Evolutionary conservation across 1,140 invertebrate genomes (phyloP).

Genomic region (Batillaria attramentaria): DNA sequence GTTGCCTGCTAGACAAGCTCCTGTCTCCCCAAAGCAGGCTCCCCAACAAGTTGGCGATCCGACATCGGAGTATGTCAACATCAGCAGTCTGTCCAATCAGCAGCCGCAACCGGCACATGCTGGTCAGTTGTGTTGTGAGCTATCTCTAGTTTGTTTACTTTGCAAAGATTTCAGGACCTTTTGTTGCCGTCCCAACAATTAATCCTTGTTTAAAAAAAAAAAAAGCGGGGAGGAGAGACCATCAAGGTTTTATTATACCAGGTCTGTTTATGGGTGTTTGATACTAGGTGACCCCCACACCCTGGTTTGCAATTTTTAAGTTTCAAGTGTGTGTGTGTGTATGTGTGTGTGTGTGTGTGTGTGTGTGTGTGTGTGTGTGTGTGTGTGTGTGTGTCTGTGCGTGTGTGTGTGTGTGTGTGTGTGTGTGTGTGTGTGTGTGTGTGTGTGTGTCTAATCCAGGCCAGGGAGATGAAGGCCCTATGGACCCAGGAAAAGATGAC

Average conservation of each 20-base stretch:
- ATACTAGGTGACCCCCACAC: no score
- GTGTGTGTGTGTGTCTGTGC: not conserved
- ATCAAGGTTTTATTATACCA: no score
- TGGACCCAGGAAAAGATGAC: constrained; percentile 50
- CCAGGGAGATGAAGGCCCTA: constrained; percentile 26
- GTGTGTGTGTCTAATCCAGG: constrained; percentile 1
- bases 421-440: constrained; percentile 4
- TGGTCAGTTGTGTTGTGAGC: not conserved
- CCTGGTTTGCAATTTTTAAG: not conserved
- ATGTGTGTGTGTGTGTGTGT: not conserved
- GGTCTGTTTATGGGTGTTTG: no score
- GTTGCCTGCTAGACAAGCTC: not conserved
- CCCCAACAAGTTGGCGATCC: no score
- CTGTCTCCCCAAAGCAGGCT: not conserved
- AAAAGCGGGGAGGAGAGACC: no score
- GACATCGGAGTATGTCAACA: constrained; percentile 23
- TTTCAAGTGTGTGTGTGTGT: not conserved
- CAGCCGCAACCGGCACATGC: not conserved
- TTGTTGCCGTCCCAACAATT: no score
- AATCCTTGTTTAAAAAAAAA: no score
- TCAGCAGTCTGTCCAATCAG: constrained; percentile 1
- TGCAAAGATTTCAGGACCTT: no score
- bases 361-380: not conserved
- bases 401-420: not conserved
- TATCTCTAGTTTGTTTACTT: no score